phyloP scores from a whole-genome alignment of 2,888 invertebrate genomes.

The Rhagophthalmus giganteus region DNA sequence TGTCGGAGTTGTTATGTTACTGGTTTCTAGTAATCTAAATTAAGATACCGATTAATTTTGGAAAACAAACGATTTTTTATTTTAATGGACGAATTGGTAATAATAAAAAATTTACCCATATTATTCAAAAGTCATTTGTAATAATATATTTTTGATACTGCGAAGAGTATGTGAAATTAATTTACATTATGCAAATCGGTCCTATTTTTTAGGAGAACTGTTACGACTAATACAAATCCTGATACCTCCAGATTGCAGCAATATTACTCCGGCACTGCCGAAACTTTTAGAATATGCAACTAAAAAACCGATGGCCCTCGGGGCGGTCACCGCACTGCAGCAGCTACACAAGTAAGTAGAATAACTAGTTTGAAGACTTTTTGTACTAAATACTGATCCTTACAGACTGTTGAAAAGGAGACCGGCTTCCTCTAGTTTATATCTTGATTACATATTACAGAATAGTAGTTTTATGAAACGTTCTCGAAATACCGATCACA shows the following conservation, averaged over 20 bases:
- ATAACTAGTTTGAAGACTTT: not conserved
- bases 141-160: too few species aligned
- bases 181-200: not conserved
- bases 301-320: slow-evolving; percentile 78
- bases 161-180: not conserved
- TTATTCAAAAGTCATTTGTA: too few species aligned
- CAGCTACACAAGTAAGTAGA: slow-evolving; percentile 66
- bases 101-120: too few species aligned
- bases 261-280: slow-evolving; percentile 81
- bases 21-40: too few species aligned
- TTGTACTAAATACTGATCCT: not conserved
- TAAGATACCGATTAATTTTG: too few species aligned
- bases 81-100: too few species aligned
- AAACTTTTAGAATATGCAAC: slow-evolving; percentile 77
- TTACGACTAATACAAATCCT: slow-evolving; percentile 83
- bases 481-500: slow-evolving; percentile 43
- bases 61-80: too few species aligned
- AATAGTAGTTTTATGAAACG: slow-evolving; percentile 49
- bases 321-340: slow-evolving; percentile 79
- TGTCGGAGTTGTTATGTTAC: too few species aligned
- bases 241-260: slow-evolving; percentile 84
- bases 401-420: slow-evolving; percentile 72
- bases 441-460: slow-evolving; percentile 76
- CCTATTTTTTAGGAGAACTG: slow-evolving; percentile 67
- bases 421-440: slow-evolving; percentile 80